Evolutionary conservation across 2,888 invertebrate genomes (phyloP).

Genomic region (Mesochorus sp.): DNA sequence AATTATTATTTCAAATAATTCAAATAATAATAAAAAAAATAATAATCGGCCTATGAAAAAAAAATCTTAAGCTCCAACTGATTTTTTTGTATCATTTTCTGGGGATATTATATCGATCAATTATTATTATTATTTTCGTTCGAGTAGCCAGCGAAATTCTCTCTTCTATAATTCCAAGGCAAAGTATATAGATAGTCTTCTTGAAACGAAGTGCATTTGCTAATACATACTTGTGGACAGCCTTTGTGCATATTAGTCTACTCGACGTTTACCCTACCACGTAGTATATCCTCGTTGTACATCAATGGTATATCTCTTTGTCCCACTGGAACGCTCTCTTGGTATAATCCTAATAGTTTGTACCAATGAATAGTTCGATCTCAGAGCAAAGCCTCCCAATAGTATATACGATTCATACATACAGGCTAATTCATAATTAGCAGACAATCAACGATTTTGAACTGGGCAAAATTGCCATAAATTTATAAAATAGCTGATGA

Average conservation of each 20-base stretch:
- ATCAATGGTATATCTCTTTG: no score
- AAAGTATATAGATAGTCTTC: background rate
- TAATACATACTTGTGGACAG: constrained; percentile 34
- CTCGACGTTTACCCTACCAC: constrained; percentile 26
- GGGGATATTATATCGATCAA: no score
- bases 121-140: no score
- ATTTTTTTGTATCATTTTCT: no score
- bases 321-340: constrained; percentile 35
- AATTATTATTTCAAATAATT: no score
- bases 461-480: background rate
- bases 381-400: constrained; percentile 22
- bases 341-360: constrained; percentile 37
- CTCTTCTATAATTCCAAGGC: no score
- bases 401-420: background rate
- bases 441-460: background rate
- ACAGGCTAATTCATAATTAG: background rate
- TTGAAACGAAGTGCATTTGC: constrained; percentile 34
- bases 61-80: no score
- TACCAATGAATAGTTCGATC: constrained; percentile 26
- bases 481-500: no score
- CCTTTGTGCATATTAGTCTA: constrained; percentile 26
- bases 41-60: no score
- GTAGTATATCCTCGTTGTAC: background rate
- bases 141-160: no score
- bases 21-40: no score